Evolutionary conservation across 2,888 invertebrate genomes (phyloP).

Genomic region (Zootermopsis nevadensis): DNA sequence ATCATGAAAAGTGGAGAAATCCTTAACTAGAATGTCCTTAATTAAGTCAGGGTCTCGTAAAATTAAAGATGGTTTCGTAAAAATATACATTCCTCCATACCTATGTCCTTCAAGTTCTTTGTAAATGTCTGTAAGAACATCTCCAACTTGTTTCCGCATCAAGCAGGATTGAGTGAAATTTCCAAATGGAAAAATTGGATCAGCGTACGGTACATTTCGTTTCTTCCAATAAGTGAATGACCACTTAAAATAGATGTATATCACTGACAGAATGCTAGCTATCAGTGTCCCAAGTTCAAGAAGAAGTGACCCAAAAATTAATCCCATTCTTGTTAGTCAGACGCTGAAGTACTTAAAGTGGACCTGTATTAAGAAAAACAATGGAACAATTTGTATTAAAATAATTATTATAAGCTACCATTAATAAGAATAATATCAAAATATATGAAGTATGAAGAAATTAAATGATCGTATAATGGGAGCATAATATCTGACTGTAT

Average conservation of each 20-base stretch:
- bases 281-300: background rate
- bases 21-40: slow-evolving; percentile 41
- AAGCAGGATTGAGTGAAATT: slow-evolving; percentile 1
- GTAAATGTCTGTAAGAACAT: slow-evolving; percentile 66
- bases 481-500: no score
- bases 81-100: slow-evolving; percentile 57
- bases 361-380: no score
- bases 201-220: slow-evolving; percentile 22
- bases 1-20: slow-evolving; percentile 47
- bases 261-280: background rate
- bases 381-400: no score
- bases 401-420: no score
- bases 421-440: no score
- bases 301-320: background rate
- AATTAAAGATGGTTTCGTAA: slow-evolving; percentile 19
- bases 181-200: slow-evolving; percentile 19
- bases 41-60: slow-evolving; percentile 43
- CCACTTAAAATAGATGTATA: slow-evolving; percentile 1
- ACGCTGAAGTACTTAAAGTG: no score
- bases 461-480: no score
- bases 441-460: no score
- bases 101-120: slow-evolving; percentile 59
- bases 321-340: background rate
- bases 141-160: background rate
- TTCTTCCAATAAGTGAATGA: slow-evolving; percentile 39